Evolutionary conservation across 2,797 vertebrate genomes (phyloP).

Genomic region (Hyperoplus immaculatus): DNA sequence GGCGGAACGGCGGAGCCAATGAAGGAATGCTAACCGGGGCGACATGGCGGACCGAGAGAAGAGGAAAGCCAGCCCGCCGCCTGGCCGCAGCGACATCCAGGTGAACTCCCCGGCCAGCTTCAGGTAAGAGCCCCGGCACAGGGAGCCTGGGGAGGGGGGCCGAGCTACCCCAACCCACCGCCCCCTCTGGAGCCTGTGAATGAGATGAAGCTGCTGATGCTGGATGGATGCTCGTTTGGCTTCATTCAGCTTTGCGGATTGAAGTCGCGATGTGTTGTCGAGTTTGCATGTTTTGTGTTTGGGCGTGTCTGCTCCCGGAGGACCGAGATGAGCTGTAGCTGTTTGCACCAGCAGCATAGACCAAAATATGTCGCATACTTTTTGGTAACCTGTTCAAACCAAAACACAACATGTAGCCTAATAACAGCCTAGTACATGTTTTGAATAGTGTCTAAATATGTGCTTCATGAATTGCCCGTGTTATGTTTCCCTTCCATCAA

Average conservation of each 20-base stretch:
- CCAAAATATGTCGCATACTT: conserved; percentile 11
- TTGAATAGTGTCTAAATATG: not conserved
- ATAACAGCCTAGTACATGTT: not conserved
- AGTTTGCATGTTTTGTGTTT: conserved; percentile 44
- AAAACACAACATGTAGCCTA: not conserved
- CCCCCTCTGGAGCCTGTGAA: not conserved
- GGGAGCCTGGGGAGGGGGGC: not conserved
- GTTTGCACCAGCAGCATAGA: not conserved
- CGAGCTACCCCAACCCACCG: not conserved
- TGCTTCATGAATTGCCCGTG: too few relatives aligned
- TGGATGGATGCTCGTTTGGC: too few relatives aligned
- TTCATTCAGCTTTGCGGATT: conserved; percentile 4
- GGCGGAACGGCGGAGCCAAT: conserved; percentile 55
- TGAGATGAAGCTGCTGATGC: conserved; percentile 7
- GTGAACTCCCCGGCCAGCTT: conserved; percentile 69
- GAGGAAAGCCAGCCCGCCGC: conserved; percentile 82
- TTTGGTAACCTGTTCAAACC: conserved; percentile 3
- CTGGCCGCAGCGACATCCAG: conserved; percentile 58
- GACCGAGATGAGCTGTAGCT: conserved; percentile 17
- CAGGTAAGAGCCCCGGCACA: conserved; percentile 63
- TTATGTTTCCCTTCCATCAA: too few relatives aligned
- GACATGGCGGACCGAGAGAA: conserved; percentile 93
- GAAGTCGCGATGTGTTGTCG: conserved; percentile 36
- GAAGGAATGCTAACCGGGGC: conserved; percentile 65
- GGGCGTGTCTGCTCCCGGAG: conserved; percentile 72